Evolutionary conservation across 2,888 invertebrate species (phyloP), one percentile per base, ranked within the genome.

Genomic region (Dorcus hopei): DNA sequence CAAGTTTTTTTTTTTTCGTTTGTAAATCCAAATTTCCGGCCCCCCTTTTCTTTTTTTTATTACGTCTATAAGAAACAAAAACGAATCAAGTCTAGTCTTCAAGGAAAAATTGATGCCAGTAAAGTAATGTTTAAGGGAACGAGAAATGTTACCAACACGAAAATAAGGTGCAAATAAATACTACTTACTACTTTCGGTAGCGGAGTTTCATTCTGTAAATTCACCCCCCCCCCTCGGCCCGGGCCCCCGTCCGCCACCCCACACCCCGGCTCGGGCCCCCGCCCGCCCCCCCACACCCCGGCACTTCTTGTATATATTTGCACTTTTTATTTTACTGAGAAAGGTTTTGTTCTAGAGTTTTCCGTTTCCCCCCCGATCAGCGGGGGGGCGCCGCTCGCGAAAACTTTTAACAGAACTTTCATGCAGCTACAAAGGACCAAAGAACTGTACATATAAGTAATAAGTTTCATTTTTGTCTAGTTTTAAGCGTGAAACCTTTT

Each of bases 361-460:
- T 72, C 58, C 33, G 33, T 23, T 49, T 11, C n/a, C 6, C 26
- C 26, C 26, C 26, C 26, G 26, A 3, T 33, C 26, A 5, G 26
- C 7, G 26, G 26, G 26, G 14, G 38, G 38, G 9, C n/a, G 49
- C 8, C 9, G 9, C 33, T 9, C 33, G 53, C 54, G 61, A 73
- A 72, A 65, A 62, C 71, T 71, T 67, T 72, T 73, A 74, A 72
- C 74, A 74, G 75, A 77, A 76, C 73, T 73, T 65, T 77, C 78
- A 76, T 78, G 72, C 78, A 78, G 78, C 78, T 78, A 70, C 68
- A 61, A 19, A 75, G 72, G 61, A 76, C 78, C 78, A 78, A 78
- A 78, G 77, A 78, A 65, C 65, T 54, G 59, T 65, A 60, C 40
- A 58, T 60, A 55, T 64, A 61, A 50, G 7, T 7, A 55, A 48